Evolutionary conservation across 1,140 invertebrate genomes (phyloP).

Genomic region (Ceratosolen solmsi): DNA sequence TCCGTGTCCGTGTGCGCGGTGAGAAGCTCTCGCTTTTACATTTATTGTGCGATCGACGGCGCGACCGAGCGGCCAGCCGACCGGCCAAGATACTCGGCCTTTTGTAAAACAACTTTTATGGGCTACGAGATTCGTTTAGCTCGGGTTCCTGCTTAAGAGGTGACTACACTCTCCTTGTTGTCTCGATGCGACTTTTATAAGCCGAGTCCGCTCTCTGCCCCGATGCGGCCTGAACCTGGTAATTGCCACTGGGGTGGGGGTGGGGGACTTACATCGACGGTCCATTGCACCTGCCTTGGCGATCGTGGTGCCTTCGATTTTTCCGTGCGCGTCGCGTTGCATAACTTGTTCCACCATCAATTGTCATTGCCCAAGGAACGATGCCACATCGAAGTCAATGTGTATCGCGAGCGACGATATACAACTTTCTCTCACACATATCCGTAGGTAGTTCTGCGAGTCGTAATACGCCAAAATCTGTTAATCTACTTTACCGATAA

Average conservation of each 20-base stretch:
- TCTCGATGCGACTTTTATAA: background rate
- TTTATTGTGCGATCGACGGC: slow-evolving; percentile 29
- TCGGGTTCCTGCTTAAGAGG: background rate
- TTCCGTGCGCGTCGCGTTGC: background rate
- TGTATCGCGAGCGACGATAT: too few species aligned
- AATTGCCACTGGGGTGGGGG: background rate
- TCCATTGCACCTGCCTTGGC: background rate
- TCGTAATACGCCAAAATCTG: too few species aligned
- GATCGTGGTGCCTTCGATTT: background rate
- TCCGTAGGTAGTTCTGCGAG: too few species aligned
- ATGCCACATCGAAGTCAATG: background rate
- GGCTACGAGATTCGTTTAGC: slow-evolving; percentile 28
- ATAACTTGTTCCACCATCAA: background rate
- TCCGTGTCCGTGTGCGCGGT: background rate
- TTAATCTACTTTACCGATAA: too few species aligned
- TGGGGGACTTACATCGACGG: background rate
- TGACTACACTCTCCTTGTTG: background rate
- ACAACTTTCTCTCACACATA: too few species aligned
- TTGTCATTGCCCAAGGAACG: background rate
- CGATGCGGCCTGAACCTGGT: background rate
- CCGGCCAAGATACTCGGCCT: background rate
- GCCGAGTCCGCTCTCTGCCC: background rate
- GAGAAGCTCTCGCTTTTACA: slow-evolving; percentile 24
- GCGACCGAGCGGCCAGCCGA: background rate
- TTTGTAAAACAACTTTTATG: slow-evolving; percentile 30